Base-by-base conservation (phyloP, 2,888 invertebrate genomes). In the Brenthis daphne region DNA sequence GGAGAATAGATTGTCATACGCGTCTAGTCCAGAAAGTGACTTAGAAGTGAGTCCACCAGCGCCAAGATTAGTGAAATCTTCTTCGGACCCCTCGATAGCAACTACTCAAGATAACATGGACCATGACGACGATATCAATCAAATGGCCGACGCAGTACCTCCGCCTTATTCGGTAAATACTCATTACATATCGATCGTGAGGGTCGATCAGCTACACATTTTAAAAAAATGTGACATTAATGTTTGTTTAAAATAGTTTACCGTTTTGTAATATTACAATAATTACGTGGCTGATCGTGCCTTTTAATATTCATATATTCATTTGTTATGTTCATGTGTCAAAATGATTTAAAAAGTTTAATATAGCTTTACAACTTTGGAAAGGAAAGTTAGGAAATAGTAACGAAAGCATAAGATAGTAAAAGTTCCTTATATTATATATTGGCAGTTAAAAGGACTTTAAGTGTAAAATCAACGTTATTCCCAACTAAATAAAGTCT, bases 1-100 rank as follows among this genome's bases (percentile, higher is more conserved):
- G 47, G 93, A 93, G 85, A 96, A 98, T 87, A 96, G 98, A 85
- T 94, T 98, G 78, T 98, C 98, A 84, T 98, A 98, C 92, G 98
- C 98, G 76, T 98, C 98, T 84, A 98, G 98, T 86, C 98, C 98
- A 75, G 98, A 99, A 93, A 98, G 98, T 86, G 99, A 99, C 92
- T 94, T 97, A 89, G 93, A 93, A 85, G 90, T 92, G 65, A 92
- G 92, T 79, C 97, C 97, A 85, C 98, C 98, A 81, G 95, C 97
- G 84, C 95, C 94, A 82, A 94, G 94, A 89, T 93, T 94, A 89
- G 95, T 93, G 86, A 97, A 98, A 87, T 97, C 97, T 56, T 98
- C 97, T 72, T 98, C 98, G 61, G 98, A 98, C 92, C 99, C 98
- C 60, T 98, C 98, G 83, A 97, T 99, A 81, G 97, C 97, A 68